These are phyloP conservation scores for Petrocephalus schoutedeni DNA, from an alignment of 2,797 vertebrate species.

Conservation along the genomic window DNA sequence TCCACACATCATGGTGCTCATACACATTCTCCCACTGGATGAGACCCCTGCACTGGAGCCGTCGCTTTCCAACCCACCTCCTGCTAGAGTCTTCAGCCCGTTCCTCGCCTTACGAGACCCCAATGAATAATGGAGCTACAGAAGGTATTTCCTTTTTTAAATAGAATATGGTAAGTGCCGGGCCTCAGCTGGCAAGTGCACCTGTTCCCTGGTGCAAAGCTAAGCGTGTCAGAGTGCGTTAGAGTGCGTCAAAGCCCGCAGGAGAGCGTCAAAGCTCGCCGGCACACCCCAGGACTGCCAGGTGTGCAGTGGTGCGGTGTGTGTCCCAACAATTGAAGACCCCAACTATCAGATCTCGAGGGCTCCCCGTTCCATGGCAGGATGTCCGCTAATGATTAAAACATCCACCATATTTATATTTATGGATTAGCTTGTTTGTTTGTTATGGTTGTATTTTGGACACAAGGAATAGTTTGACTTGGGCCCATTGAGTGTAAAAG, in stretches of 20 bases:
- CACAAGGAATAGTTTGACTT: slow-evolving; percentile 45
- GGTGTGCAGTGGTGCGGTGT: slow-evolving; percentile 49
- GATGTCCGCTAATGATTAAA: slow-evolving; percentile 53
- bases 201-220: slow-evolving; percentile 47
- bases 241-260: not conserved
- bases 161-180: slow-evolving; percentile 62
- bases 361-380: slow-evolving; percentile 46
- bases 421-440: slow-evolving; percentile 65
- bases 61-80: slow-evolving; percentile 44
- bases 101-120: slow-evolving; percentile 52
- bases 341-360: slow-evolving; percentile 25
- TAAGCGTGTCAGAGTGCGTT: slow-evolving; percentile 24
- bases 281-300: slow-evolving; percentile 43
- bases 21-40: slow-evolving; percentile 3
- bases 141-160: slow-evolving; percentile 60
- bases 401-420: slow-evolving; percentile 62
- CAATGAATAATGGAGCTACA: slow-evolving; percentile 63
- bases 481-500: slow-evolving; percentile 35
- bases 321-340: slow-evolving; percentile 41
- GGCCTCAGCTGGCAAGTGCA: slow-evolving; percentile 53
- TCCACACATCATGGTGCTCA: not conserved
- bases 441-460: slow-evolving; percentile 54
- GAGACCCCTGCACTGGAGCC: slow-evolving; percentile 32
- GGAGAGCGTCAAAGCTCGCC: not conserved
- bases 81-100: slow-evolving; percentile 63